These are phyloP conservation scores for Amblyjoppa fuscipennis DNA, from an alignment of 2,888 invertebrate species.

Conservation along the genomic window DNA sequence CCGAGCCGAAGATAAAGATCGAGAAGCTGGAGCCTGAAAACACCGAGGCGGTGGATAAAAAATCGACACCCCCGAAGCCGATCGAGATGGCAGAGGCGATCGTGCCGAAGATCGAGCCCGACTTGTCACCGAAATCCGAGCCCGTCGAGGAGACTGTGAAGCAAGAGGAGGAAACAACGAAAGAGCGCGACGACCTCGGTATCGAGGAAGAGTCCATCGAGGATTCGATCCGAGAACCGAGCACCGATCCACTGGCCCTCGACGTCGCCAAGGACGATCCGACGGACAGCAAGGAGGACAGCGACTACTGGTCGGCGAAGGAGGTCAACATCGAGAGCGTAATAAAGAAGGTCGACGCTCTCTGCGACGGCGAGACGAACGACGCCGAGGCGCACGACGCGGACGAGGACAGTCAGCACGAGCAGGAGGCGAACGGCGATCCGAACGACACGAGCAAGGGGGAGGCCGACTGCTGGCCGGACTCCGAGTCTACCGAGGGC, in stretches of 20 bases:
- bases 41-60: background rate
- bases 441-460: conserved; percentile 76
- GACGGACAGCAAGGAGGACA: conserved; percentile 88
- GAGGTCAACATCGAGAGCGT: conserved; percentile 93
- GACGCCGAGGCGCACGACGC: conserved; percentile 85
- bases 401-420: conserved; percentile 77
- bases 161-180: conserved; percentile 70
- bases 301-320: conserved; percentile 92
- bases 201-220: conserved; percentile 77
- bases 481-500: conserved; percentile 72
- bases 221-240: conserved; percentile 77
- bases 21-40: conserved; percentile 66
- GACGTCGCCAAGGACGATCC: conserved; percentile 85
- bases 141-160: conserved; percentile 74
- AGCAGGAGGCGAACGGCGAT: conserved; percentile 73
- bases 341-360: conserved; percentile 91
- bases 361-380: conserved; percentile 85
- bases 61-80: conserved; percentile 29
- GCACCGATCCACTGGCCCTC: conserved; percentile 78
- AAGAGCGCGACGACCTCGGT: conserved; percentile 75
- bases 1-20: conserved; percentile 72
- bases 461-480: conserved; percentile 81
- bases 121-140: conserved; percentile 72
- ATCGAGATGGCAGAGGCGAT: conserved; percentile 49
- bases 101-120: conserved; percentile 72